phyloP scores from a whole-genome alignment of 2,888 invertebrate genomes.

The Stegophylla sp. region DNA sequence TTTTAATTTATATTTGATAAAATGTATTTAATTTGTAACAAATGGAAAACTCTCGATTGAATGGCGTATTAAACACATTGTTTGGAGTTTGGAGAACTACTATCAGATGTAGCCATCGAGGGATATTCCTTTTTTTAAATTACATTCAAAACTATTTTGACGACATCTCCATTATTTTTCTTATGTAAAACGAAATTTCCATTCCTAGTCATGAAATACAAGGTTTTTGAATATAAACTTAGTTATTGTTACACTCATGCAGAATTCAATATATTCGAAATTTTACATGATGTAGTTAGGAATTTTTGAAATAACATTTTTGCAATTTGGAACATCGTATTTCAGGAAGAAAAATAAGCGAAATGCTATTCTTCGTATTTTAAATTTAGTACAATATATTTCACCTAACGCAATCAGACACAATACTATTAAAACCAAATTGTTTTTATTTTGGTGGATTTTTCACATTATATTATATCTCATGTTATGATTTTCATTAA shows the following conservation, averaged over 20 bases:
- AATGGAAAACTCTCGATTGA: too few relatives aligned
- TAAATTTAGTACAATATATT: background rate
- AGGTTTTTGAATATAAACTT: slow-evolving; percentile 30
- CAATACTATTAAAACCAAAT: too few relatives aligned
- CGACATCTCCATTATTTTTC: background rate
- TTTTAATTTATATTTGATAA: too few relatives aligned
- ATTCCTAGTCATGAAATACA: background rate
- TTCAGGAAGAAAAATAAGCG: background rate
- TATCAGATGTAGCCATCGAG: too few relatives aligned
- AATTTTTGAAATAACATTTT: background rate
- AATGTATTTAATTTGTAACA: too few relatives aligned
- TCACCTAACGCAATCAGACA: too few relatives aligned
- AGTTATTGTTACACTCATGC: background rate
- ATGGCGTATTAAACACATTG: too few relatives aligned
- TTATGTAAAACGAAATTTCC: background rate
- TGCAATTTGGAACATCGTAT: background rate
- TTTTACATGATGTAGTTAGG: slow-evolving; percentile 14
- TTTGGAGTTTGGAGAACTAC: too few relatives aligned
- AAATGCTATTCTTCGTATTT: background rate
- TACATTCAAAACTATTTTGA: slow-evolving; percentile 25
- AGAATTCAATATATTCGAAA: slow-evolving; percentile 20
- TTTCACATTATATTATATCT: too few relatives aligned
- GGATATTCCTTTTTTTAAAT: too few relatives aligned
- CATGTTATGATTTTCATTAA: background rate
- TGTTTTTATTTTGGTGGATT: too few relatives aligned